phyloP scores from a whole-genome alignment of 2,797 vertebrate species.

The Rousettus madagascariensis region DNA sequence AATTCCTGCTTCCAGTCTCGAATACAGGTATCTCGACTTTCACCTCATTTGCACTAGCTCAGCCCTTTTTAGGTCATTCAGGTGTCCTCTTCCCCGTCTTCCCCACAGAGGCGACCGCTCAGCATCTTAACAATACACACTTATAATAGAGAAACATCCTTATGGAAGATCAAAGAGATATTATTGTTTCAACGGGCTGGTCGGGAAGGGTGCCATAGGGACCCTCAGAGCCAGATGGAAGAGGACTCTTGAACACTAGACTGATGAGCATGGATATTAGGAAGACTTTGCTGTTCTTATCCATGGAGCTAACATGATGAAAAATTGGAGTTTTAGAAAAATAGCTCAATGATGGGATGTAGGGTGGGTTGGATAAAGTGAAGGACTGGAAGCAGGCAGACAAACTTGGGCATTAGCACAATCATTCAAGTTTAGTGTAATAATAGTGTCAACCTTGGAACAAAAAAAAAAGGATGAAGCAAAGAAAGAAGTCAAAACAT shows the following conservation, averaged over 20 bases:
- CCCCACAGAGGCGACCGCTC: background rate
- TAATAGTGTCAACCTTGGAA: background rate
- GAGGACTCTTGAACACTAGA: background rate
- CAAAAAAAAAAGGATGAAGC: background rate
- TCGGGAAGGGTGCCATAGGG: background rate
- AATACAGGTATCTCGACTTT: background rate
- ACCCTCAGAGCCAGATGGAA: background rate
- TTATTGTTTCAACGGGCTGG: background rate
- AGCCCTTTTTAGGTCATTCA: background rate
- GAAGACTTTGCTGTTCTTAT: background rate
- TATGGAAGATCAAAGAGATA: rapidly evolving
- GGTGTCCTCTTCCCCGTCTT: background rate
- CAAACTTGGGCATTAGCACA: background rate
- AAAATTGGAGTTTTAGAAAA: conserved; percentile 1
- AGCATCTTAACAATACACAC: background rate
- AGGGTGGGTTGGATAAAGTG: background rate
- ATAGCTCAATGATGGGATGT: background rate
- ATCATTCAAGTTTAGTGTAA: background rate
- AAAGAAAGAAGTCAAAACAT: background rate
- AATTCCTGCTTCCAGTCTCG: background rate
- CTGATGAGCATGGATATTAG: background rate
- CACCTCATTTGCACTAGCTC: background rate
- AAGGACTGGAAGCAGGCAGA: background rate
- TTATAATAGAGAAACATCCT: background rate
- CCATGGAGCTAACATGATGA: background rate